Conservation (phyloP, 1,140 invertebrate genomes). For the Trissolcus basalis region DNA sequence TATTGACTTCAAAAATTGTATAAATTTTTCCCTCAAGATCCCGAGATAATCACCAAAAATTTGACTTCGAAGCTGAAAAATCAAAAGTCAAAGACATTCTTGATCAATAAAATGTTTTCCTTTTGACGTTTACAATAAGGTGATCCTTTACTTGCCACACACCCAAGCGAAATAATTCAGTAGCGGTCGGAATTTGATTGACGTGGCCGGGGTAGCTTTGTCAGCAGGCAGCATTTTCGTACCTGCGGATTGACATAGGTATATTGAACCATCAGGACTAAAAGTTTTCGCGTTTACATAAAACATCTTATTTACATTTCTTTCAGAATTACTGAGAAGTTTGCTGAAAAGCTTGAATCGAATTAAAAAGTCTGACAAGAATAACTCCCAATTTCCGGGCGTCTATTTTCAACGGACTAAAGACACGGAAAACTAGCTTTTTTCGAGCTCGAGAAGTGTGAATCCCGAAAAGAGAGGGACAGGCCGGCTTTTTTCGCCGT, state of each 20-base stretch:
- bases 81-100: conserved; percentile 22
- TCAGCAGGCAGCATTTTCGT: conserved; percentile 3
- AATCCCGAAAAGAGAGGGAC: conserved; percentile 4
- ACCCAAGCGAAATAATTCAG: conserved; percentile 26
- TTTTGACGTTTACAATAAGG: conserved; percentile 22
- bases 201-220: conserved; percentile 11
- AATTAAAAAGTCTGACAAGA: conserved; percentile 19
- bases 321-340: conserved; percentile 20
- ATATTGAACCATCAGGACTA: conserved; percentile 11
- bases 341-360: conserved; percentile 23
- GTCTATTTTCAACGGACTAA: conserved; percentile 10
- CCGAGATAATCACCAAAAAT: conserved; percentile 14
- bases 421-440: conserved; percentile 1
- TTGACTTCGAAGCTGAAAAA: conserved; percentile 36
- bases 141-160: conserved; percentile 8
- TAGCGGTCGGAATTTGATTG: conserved; percentile 39
- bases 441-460: background rate
- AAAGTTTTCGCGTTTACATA: conserved; percentile 12
- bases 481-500: background rate
- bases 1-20: conserved; percentile 27
- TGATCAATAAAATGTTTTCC: conserved; percentile 13
- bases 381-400: conserved; percentile 12
- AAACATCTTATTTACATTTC: conserved; percentile 38
- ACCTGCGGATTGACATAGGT: conserved; percentile 6
- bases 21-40: conserved; percentile 9